A percentile compares a stretch with the other conserved stretches of the same genome.
Evolutionary conservation across 2,888 invertebrate genomes (phyloP).

Genomic region (Dysmachus trigonus): DNA sequence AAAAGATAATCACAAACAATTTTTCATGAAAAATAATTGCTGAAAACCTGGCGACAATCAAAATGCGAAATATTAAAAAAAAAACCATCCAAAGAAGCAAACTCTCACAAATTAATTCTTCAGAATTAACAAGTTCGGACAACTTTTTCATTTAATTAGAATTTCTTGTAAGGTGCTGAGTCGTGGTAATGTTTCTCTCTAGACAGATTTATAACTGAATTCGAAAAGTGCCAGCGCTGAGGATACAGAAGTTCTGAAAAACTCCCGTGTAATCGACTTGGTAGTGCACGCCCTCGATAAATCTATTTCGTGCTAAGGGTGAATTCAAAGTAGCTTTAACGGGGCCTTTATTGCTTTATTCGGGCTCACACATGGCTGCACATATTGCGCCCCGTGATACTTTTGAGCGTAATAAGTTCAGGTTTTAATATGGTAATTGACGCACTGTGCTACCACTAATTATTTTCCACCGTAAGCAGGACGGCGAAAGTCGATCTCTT

Average conservation of each 20-base stretch:
- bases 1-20: neutral
- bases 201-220: neutral
- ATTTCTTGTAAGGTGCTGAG: neutral
- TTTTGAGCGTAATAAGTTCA: neutral
- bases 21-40: neutral
- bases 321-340: neutral
- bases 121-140: neutral
- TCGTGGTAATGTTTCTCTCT: neutral
- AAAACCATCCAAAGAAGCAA: neutral
- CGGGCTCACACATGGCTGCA: neutral
- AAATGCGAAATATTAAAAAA: neutral
- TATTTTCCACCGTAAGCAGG: neutral
- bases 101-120: neutral
- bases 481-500: neutral
- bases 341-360: neutral
- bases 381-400: neutral
- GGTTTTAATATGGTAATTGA: constrained; percentile 4
- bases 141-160: neutral
- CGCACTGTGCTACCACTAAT: neutral
- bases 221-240: neutral
- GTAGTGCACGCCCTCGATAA: neutral
- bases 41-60: neutral
- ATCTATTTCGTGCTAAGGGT: neutral
- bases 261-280: neutral
- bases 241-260: neutral